phyloP scores from a whole-genome alignment of 2,797 vertebrate genomes.

The Delichon dasypus region DNA sequence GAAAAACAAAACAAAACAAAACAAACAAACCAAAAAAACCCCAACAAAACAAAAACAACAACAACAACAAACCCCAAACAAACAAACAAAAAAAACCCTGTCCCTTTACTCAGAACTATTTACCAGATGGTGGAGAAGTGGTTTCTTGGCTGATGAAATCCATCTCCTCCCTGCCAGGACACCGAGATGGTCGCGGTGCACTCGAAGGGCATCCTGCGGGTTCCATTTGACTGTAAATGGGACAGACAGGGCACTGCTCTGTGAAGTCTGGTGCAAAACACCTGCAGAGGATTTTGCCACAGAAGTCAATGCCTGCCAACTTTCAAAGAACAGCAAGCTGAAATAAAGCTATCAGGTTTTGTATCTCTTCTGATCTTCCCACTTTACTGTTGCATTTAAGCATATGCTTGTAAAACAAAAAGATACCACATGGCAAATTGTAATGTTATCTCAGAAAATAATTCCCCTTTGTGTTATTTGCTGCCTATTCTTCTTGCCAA shows the following conservation, averaged over 20 bases:
- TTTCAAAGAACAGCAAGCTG: not conserved
- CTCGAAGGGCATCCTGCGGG: not conserved
- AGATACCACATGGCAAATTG: not conserved
- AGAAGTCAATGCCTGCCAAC: not conserved
- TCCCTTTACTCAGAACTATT: not conserved
- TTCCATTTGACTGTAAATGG: not conserved
- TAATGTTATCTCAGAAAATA: not conserved
- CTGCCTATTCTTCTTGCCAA: not conserved
- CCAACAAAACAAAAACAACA: not conserved
- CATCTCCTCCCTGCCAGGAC: not conserved
- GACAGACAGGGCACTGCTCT: not conserved
- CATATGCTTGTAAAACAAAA: constrained; percentile 21
- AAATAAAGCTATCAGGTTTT: not conserved
- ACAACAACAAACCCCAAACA: too few relatives aligned
- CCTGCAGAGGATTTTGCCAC: constrained; percentile 9
- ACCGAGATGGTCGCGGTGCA: rapidly evolving
- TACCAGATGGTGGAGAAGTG: not conserved
- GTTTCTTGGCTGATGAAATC: not conserved
- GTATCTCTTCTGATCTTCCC: constrained; percentile 16
- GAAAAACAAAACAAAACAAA: not conserved
- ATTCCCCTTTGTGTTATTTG: not conserved
- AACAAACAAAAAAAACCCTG: not conserved
- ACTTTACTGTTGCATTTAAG: not conserved
- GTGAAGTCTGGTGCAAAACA: constrained; percentile 14
- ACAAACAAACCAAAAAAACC: not conserved